A percentile compares a stretch with the other conserved stretches of the same genome.
These are phyloP conservation scores for Toxotes chatareus DNA, from an alignment of 2,113 vertebrate species.

Conservation along the genomic window DNA sequence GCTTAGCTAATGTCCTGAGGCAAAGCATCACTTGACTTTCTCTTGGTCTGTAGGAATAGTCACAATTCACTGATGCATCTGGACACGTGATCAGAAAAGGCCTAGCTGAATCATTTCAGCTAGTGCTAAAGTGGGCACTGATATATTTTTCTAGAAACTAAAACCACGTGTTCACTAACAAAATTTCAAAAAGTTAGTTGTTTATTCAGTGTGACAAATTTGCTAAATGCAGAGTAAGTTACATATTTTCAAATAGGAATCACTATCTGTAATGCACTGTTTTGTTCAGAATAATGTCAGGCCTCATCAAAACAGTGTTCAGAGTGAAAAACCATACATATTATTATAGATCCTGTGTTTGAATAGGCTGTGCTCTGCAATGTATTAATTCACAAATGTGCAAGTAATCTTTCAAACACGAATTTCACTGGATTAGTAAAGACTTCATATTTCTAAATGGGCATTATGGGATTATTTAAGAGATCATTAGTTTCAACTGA, in stretches of 20 bases:
- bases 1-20: slow-evolving; percentile 1
- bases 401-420: not conserved
- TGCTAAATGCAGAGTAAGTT: too few relatives aligned
- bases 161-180: not conserved
- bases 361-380: not conserved
- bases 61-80: not conserved
- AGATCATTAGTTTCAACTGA: not conserved
- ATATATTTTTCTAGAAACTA: not conserved
- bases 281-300: not conserved
- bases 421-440: slow-evolving; percentile 10
- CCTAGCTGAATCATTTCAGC: not conserved
- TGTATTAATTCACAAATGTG: not conserved
- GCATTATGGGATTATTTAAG: slow-evolving; percentile 9
- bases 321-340: not conserved
- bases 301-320: too few relatives aligned
- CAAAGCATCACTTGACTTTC: slow-evolving; percentile 72
- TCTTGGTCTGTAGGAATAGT: not conserved
- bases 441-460: not conserved
- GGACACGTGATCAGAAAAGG: not conserved
- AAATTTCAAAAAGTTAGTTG: not conserved
- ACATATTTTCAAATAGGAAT: too few relatives aligned
- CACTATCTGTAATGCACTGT: not conserved
- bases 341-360: not conserved
- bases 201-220: not conserved
- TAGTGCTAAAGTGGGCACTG: not conserved